Percentiles rank a stretch among this genome's conserved stretches.
These are phyloP conservation scores for Neodon shergylaensis DNA, from an alignment of 2,113 vertebrate species.

Conservation along the genomic window DNA sequence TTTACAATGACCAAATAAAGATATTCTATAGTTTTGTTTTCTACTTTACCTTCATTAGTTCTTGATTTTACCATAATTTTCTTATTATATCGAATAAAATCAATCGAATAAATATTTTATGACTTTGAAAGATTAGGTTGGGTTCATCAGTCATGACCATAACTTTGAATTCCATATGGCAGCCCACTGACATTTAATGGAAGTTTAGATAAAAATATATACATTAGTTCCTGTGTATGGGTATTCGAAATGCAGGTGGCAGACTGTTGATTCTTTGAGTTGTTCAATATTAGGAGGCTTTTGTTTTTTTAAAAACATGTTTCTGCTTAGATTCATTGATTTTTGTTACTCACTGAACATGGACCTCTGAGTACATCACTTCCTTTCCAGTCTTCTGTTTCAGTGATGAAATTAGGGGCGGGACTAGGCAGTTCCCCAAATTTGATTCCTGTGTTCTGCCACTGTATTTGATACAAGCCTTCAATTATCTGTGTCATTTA, in stretches of 20 bases:
- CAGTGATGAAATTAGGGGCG: constrained; percentile 12
- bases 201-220: background rate
- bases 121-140: background rate
- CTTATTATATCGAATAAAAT: background rate
- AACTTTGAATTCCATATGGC: background rate
- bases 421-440: background rate
- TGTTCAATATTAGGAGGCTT: background rate
- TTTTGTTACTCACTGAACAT: constrained; percentile 41
- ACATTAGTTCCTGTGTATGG: background rate
- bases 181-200: background rate
- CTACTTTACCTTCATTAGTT: background rate
- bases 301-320: background rate
- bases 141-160: background rate
- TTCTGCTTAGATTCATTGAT: background rate
- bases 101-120: background rate
- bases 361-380: background rate
- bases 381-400: background rate
- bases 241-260: background rate
- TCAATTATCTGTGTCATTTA: constrained; percentile 13
- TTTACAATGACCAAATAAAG: background rate
- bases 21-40: background rate
- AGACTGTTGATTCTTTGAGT: background rate
- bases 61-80: background rate
- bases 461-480: background rate
- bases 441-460: background rate